phyloP scores from a whole-genome alignment of 2,113 vertebrate genomes.

The Dasypus novemcinctus region DNA sequence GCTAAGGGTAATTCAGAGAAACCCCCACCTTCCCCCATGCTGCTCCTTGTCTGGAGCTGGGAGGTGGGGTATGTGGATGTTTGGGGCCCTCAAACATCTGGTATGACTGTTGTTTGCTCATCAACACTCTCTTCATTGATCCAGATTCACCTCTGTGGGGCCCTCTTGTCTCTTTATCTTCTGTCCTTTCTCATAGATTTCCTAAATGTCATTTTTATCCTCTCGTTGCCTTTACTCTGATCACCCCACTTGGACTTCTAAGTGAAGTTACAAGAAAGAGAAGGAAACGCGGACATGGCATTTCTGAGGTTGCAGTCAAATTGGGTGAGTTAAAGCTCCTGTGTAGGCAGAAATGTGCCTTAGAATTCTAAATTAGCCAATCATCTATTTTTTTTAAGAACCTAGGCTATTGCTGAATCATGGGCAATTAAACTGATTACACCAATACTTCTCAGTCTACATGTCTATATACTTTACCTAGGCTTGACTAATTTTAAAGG shows the following conservation, averaged over 20 bases:
- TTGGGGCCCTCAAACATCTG: too few relatives aligned
- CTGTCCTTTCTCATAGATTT: neutral
- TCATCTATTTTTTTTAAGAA: neutral
- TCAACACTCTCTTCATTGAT: neutral
- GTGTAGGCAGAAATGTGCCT: neutral
- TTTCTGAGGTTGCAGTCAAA: neutral
- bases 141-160: neutral
- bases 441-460: neutral
- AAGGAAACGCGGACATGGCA: neutral
- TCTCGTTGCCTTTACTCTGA: neutral
- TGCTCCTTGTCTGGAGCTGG: neutral
- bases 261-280: constrained; percentile 5
- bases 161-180: neutral
- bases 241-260: neutral
- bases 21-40: neutral
- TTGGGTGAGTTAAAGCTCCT: constrained; percentile 43
- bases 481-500: neutral
- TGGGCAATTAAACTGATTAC: neutral
- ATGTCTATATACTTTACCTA: neutral
- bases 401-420: neutral
- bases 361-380: neutral
- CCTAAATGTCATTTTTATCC: neutral
- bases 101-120: neutral
- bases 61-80: neutral
- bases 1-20: too few relatives aligned